Percentiles rank a stretch among this genome's conserved stretches.
These are phyloP conservation scores for Gastrophysa polygoni DNA, from an alignment of 2,888 invertebrate genomes.

Conservation along the genomic window DNA sequence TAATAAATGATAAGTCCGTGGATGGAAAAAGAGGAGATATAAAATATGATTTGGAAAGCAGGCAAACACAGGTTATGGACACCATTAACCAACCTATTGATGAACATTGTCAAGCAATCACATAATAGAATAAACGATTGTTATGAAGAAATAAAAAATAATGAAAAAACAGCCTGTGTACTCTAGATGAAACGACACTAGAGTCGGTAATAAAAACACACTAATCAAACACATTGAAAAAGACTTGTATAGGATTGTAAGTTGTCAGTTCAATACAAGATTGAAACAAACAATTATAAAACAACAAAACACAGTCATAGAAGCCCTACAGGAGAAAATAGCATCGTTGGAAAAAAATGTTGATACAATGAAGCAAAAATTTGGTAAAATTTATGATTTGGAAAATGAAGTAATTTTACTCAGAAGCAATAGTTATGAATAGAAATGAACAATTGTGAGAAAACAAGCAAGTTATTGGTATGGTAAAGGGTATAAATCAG, in stretches of 20 bases:
- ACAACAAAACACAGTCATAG: neutral
- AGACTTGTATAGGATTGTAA: neutral
- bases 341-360: neutral
- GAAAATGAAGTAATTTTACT: slow-evolving; percentile 2
- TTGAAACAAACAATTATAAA: neutral
- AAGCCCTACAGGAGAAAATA: neutral
- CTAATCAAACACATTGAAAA: slow-evolving; percentile 1
- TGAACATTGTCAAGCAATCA: neutral
- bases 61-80: neutral
- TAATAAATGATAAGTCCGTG: neutral
- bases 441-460: neutral
- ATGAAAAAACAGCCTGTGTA: neutral
- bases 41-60: slow-evolving; percentile 1
- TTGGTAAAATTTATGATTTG: neutral
- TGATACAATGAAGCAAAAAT: neutral
- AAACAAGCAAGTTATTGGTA: neutral
- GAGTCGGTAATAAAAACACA: neutral
- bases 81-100: neutral
- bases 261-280: neutral
- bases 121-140: slow-evolving; percentile 1
- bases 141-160: neutral
- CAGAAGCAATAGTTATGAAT: neutral
- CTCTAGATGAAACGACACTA: neutral
- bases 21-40: neutral
- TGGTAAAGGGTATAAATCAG: neutral